Percentiles rank a stretch among this genome's conserved stretches.
phyloP scores from a whole-genome alignment of 2,113 vertebrate species.

The Sinocyclocheilus grahami region DNA sequence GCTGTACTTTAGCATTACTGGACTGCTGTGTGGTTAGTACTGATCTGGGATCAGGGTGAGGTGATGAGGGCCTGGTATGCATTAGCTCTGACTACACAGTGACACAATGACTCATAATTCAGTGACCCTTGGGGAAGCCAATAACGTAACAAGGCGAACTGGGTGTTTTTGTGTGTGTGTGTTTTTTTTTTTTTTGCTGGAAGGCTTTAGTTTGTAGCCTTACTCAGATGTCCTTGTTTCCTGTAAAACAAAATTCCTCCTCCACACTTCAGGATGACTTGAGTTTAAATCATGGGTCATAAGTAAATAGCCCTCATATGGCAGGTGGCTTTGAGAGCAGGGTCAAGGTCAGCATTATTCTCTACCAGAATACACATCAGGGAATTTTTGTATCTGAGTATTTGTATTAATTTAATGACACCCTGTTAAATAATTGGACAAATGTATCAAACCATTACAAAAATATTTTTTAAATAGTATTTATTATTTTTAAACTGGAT shows the following conservation, averaged over 20 bases:
- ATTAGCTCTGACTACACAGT: background rate
- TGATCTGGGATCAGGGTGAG: background rate
- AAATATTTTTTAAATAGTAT: too few species aligned
- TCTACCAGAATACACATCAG: background rate
- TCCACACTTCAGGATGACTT: background rate
- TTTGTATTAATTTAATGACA: background rate
- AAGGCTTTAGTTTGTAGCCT: slow-evolving; percentile 19
- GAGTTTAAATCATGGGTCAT: slow-evolving; percentile 7
- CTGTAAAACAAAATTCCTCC: slow-evolving; percentile 31
- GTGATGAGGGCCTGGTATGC: background rate
- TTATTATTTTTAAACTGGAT: too few species aligned
- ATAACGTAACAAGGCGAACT: background rate
- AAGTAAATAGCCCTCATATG: slow-evolving; percentile 39
- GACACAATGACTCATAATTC: slow-evolving; percentile 23
- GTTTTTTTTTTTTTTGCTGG: background rate
- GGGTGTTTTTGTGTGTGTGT: background rate
- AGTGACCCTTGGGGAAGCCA: background rate
- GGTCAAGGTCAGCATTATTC: background rate
- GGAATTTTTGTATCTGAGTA: background rate
- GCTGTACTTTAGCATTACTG: background rate
- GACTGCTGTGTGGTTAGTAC: background rate
- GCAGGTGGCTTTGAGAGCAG: slow-evolving; percentile 28
- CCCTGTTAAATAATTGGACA: background rate
- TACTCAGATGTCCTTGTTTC: slow-evolving; percentile 32
- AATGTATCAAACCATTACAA: background rate